A percentile compares a stretch with the other conserved stretches of the same genome.
phyloP scores from a whole-genome alignment of 2,888 invertebrate genomes.

The Eupeodes latifasciatus region DNA sequence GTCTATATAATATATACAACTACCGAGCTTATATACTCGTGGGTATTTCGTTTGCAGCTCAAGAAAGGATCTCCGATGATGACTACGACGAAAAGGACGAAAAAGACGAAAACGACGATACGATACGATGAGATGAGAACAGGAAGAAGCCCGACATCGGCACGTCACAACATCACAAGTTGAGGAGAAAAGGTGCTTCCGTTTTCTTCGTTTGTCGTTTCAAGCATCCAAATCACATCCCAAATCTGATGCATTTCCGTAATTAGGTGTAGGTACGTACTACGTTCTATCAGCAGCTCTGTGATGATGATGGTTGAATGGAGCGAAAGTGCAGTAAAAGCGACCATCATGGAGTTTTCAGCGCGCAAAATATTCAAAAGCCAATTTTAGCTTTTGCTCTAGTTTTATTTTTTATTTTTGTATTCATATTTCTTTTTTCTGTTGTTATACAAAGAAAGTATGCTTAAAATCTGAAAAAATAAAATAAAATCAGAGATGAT shows the following conservation, averaged over 20 bases:
- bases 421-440: not conserved
- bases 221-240: slow-evolving; percentile 51
- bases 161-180: slow-evolving; percentile 11
- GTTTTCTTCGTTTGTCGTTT: slow-evolving; percentile 57
- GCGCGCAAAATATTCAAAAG: slow-evolving; percentile 26
- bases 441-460: not conserved
- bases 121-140: not conserved
- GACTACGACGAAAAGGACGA: too few relatives aligned
- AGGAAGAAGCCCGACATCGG: slow-evolving; percentile 1
- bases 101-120: too few relatives aligned
- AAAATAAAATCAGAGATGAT: slow-evolving; percentile 12
- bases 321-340: slow-evolving; percentile 14
- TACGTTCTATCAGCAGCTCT: slow-evolving; percentile 18
- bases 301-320: slow-evolving; percentile 25
- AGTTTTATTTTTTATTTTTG: not conserved
- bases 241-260: slow-evolving; percentile 68
- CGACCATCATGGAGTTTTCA: slow-evolving; percentile 40
- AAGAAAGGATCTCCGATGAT: slow-evolving; percentile 24
- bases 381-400: slow-evolving; percentile 12
- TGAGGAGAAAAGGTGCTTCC: slow-evolving; percentile 37
- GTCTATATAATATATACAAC: too few relatives aligned
- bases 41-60: not conserved
- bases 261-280: slow-evolving; percentile 62
- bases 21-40: not conserved
- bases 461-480: not conserved